Evolutionary conservation across 2,113 vertebrate genomes (phyloP), one percentile per base, ranked within the genome.

Genomic region (Microcebus tavaratra): DNA sequence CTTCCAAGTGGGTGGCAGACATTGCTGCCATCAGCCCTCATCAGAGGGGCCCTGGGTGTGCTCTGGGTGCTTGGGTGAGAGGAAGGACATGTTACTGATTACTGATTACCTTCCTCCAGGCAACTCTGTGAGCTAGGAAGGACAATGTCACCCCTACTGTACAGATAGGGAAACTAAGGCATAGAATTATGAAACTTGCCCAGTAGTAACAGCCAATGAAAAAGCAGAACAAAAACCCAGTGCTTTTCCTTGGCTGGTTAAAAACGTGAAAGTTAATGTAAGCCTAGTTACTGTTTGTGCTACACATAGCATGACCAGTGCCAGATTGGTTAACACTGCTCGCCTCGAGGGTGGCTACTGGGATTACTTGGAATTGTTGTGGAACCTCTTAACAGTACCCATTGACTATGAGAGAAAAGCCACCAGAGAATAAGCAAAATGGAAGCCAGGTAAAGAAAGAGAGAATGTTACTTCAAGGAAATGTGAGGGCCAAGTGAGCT

Each of bases 241-340:
- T 3, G 48, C 36, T 21, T 34, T 17, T 34, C 53, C 75, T 45
- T 23, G 21, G 11, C 27, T 48, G 39, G 65, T 27, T 53, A 75
- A 36, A 61, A 73, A 53, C 0, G 5, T 65, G 11, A 6, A 73
- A 59, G 45, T 7, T 6, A 4, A 23, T 23, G 5, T 7, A 0
- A 6, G 8, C 23, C 48, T 42, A 21, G 48, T 11, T 72, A 42
- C 53, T 50, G 3, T 76, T 2, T n/a, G 2, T 29, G 18, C 23
- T n/a, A 6, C 73, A n/a, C 8, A 5, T 29, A 23, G 36, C 9
- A 25, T 6, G 23, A 34, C 87, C 48, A 55, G 67, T 3, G 31
- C 70, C 5, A 70, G n/a, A 14, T 18, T 29, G 20, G 23, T 75
- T 23, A 68, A 29, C 17, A 6, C 57, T 75, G 53, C 36, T 31